A percentile compares a stretch with the other conserved stretches of the same genome.
These are phyloP conservation scores for Eugnorisma glareosa DNA, from an alignment of 2,888 invertebrate species.

Conservation along the genomic window DNA sequence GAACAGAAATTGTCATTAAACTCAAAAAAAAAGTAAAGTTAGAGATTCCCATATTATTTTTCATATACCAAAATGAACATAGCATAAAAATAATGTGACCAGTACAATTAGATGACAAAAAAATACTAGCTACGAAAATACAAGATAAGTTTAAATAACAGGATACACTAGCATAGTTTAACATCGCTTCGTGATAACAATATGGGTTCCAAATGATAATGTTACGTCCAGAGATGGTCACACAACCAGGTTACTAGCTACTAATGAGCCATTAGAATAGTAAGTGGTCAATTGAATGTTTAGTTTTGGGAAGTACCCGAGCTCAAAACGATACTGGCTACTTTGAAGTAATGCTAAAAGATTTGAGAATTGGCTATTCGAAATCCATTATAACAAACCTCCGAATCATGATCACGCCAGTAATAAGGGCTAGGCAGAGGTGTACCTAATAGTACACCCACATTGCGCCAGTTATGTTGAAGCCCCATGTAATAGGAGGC, in stretches of 20 bases:
- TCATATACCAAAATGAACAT: constrained; percentile 10
- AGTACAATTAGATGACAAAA: constrained; percentile 48
- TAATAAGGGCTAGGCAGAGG: no score
- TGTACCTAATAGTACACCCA: no score
- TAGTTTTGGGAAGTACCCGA: not conserved
- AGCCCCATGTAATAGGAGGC: no score
- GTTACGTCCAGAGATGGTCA: constrained; percentile 34
- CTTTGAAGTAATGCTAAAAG: not conserved
- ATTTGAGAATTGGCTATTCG: not conserved
- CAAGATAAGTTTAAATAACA: constrained; percentile 53
- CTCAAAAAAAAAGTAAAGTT: constrained; percentile 11
- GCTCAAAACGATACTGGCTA: not conserved
- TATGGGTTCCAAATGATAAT: constrained; percentile 50
- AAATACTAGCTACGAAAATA: constrained; percentile 52
- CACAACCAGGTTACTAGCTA: constrained; percentile 1
- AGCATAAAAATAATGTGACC: constrained; percentile 10
- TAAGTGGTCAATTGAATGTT: constrained; percentile 6
- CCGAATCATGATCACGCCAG: no score
- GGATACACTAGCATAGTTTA: constrained; percentile 69
- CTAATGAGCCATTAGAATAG: constrained; percentile 21
- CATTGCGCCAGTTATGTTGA: no score
- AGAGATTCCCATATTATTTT: constrained; percentile 1
- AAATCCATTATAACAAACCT: not conserved
- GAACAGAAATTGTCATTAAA: not conserved
- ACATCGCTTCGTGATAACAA: constrained; percentile 55